phyloP scores from a whole-genome alignment of 2,113 vertebrate species.

The Erythrolamprus reginae region DNA sequence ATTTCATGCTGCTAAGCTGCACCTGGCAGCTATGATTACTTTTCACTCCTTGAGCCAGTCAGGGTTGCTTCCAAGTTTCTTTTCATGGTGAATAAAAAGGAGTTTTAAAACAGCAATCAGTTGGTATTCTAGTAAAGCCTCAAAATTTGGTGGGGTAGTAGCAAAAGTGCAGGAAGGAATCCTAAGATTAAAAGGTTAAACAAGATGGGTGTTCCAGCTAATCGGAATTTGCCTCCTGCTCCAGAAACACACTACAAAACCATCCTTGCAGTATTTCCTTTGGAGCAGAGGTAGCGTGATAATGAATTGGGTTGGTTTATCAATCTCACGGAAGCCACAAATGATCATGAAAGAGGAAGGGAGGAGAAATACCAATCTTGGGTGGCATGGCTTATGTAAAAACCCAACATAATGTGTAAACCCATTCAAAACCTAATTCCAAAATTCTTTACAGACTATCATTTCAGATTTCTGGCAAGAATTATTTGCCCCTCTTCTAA shows the following conservation, averaged over 20 bases:
- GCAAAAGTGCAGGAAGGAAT: not conserved
- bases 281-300: not conserved
- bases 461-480: not conserved
- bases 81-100: not conserved
- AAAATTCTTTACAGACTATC: not conserved
- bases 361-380: not conserved
- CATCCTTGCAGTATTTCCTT: not conserved
- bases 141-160: not conserved
- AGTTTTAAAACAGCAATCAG: not conserved
- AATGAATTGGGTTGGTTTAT: not conserved
- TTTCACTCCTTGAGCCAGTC: not conserved
- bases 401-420: not conserved
- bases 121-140: not conserved
- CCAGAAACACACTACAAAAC: not conserved
- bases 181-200: not conserved
- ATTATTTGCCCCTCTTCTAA: not conserved
- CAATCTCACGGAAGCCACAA: not conserved
- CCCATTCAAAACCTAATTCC: not conserved
- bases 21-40: not conserved
- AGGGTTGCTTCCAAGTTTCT: not conserved
- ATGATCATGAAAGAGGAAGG: not conserved
- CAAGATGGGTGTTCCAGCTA: not conserved
- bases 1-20: not conserved
- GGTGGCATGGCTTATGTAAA: not conserved
- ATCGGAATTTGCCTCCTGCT: not conserved